phyloP scores from a whole-genome alignment of 23 tunicate species.

The Corella eumyota region DNA sequence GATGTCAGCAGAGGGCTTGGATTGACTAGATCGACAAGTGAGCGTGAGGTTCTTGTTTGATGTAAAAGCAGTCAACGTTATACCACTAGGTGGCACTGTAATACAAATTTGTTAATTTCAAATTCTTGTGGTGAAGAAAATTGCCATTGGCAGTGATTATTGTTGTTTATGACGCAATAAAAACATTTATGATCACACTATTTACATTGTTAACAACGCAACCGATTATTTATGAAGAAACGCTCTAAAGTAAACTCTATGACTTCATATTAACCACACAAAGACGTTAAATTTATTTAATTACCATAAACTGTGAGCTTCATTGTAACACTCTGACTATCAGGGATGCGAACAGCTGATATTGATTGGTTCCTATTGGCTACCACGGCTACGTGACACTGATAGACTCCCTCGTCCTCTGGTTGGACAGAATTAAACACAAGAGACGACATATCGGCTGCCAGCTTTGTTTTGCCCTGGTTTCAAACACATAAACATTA shows the following conservation, averaged over 20 bases:
- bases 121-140: too few relatives aligned
- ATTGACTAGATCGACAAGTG: slow-evolving; percentile 37
- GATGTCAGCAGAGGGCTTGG: slow-evolving; percentile 67
- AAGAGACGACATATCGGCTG: slow-evolving; percentile 18
- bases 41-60: slow-evolving; percentile 56
- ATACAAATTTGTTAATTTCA: too few relatives aligned
- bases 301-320: slow-evolving; percentile 22
- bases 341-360: slow-evolving; percentile 9
- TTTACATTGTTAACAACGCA: too few relatives aligned
- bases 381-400: slow-evolving; percentile 20
- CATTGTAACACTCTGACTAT: slow-evolving; percentile 7
- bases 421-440: slow-evolving; percentile 7
- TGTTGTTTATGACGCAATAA: too few relatives aligned
- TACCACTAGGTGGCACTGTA: slow-evolving; percentile 49
- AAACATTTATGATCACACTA: too few relatives aligned
- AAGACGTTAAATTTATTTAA: neutral
- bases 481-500: too few relatives aligned
- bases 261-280: neutral
- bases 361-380: neutral
- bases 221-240: neutral
- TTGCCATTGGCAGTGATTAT: neutral
- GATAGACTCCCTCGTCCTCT: slow-evolving; percentile 21
- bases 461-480: slow-evolving; percentile 19
- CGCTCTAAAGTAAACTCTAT: neutral
- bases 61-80: slow-evolving; percentile 25